Conservation (phyloP, 2,888 invertebrate species). For the Pterostichus niger region DNA sequence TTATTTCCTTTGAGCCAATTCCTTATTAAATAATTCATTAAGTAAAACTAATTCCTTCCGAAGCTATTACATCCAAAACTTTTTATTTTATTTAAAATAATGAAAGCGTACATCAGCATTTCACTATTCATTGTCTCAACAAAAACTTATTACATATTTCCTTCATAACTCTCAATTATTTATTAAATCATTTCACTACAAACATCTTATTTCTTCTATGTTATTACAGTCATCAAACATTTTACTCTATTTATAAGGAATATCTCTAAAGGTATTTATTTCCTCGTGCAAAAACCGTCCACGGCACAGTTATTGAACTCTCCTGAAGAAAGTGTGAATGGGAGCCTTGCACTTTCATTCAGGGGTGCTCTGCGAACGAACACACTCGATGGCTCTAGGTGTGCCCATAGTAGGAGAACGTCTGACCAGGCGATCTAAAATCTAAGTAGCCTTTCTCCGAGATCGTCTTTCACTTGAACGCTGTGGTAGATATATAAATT, state of each 20-base stretch:
- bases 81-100: conserved; percentile 9
- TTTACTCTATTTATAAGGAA: conserved; percentile 4
- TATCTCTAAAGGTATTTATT: too few species aligned
- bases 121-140: conserved; percentile 11
- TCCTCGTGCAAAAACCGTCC: neutral
- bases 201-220: conserved; percentile 14
- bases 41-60: neutral
- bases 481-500: conserved; percentile 34
- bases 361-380: neutral
- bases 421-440: neutral
- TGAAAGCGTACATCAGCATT: neutral
- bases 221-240: neutral
- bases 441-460: conserved; percentile 24
- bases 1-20: neutral
- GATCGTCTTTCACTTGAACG: conserved; percentile 3
- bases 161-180: conserved; percentile 28
- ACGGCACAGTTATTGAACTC: conserved; percentile 29
- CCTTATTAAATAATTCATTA: neutral
- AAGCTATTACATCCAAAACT: neutral
- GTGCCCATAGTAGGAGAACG: conserved; percentile 3
- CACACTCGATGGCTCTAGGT: neutral
- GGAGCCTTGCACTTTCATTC: conserved; percentile 14
- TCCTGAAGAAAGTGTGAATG: conserved; percentile 28
- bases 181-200: conserved; percentile 34
- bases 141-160: conserved; percentile 46